Base-by-base conservation (phyloP, 2,113 vertebrate genomes). In the Lates calcarifer region DNA sequence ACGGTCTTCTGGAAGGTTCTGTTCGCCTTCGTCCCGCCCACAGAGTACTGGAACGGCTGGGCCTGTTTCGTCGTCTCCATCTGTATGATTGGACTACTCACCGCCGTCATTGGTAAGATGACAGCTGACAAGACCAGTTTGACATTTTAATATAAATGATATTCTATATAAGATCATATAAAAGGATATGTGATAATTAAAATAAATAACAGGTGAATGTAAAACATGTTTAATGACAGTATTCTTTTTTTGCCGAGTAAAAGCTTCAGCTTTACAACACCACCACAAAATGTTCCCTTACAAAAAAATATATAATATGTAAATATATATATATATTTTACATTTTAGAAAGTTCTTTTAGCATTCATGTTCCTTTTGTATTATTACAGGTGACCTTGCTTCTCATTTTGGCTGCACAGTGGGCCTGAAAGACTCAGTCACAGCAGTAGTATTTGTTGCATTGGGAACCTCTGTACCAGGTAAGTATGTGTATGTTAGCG, bases 1-100 rank as follows among this genome's bases (percentile, higher is more conserved):
- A 99, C 98, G 0, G 98, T 99, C 70, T 99, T 99, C 96, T 99
- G 98, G 98, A 99, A 99, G 91, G 98, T 99, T 74, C 95, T 99
- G 77, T 99, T 99, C 22, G 98, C 98, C 90, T 98, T 99, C 35
- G 98, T 99, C 35, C 98, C 98, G 0, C 98, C 98, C 0, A 99
- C 98, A 53, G 98, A 99, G 13, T 99, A 99, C 94, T 99, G 98
- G 98, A 99, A 97, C 14, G 98, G 98, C 89, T 99, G 98, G 98
- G 98, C 98, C 9, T 99, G 98, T 91, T 99, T 99, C 9, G 95
- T 98, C 0, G 98, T 99, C 61, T 99, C 98, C 90, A 99, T 99
- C 94, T 86, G 96, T 77, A 98, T 99, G 98, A 99, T 99, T 0
- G 98, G 98, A 63, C 81, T 99, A 29, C 96, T 99, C 82, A 99